Evolutionary conservation across 2,888 invertebrate species (phyloP), one percentile per base, ranked within the genome.

Genomic region (Eurytoma adleriae): DNA sequence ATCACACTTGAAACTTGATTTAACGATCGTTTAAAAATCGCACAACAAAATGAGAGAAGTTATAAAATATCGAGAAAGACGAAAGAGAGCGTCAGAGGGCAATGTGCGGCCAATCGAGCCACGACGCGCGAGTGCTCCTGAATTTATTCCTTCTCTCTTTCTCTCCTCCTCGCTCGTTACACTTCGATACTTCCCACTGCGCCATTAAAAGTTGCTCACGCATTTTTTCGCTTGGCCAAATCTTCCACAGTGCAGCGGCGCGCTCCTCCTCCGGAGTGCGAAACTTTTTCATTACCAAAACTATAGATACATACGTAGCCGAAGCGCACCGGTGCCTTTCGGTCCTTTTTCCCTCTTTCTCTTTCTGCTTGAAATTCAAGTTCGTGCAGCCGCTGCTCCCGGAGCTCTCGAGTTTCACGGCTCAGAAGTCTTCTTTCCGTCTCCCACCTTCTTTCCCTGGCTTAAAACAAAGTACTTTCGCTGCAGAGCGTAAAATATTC

Each of bases 161-260:
- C 40, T 40, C 72, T 20, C 13, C 18, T 18, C 13, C 70, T n/a
- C 27, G 10, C 66, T 67, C 66, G 66, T 73, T 64, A 66, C 48
- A 56, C 48, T 73, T 64, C 54, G 62, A 73, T 64, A 72, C 62
- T 50, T 14, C 52, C 24, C 48, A 64, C 54, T 5, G 54, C 14
- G 20, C 48, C 74, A 50, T 74, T 74, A 74, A 74, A 74, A 74
- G 66, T 74, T 74, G 56, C 13, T n/a, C n/a, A 57, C 74, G 57
- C 74, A 74, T 57, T 74, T 74, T 66, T 74, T 66, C 30, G 54
- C 50, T 13, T n/a, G 70, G 20, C 54, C 48, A 27, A 20, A 24
- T 54, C 30, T 69, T 57, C 56, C 18, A 7, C 50, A 7, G 59
- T 13, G 20, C 40, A 24, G 24, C 57, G 18, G 3, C 56, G 20